Percentiles rank a stretch among this genome's conserved stretches.
phyloP scores from a whole-genome alignment of 2,888 invertebrate genomes.

The Aelia acuminata region DNA sequence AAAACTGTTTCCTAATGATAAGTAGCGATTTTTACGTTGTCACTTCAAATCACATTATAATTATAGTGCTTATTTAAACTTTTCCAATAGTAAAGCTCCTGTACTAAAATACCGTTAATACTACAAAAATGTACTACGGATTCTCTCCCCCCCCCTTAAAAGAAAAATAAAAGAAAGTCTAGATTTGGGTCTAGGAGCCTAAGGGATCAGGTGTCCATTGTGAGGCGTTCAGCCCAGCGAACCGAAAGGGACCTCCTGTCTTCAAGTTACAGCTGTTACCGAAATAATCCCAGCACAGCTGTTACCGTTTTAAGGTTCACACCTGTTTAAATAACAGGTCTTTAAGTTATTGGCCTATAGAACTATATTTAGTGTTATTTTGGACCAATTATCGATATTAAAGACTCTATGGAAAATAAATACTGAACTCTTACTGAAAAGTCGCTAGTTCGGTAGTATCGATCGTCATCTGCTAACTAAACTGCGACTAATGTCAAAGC shows the following conservation, averaged over 20 bases:
- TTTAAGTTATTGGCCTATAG: background rate
- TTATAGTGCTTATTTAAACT: too few relatives aligned
- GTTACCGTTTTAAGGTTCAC: background rate
- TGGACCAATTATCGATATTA: background rate
- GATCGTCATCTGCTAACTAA: too few relatives aligned
- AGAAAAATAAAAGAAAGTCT: background rate
- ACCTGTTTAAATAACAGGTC: background rate
- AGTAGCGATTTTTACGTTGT: too few relatives aligned
- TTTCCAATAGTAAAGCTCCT: too few relatives aligned
- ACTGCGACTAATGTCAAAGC: too few relatives aligned
- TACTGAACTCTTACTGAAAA: too few relatives aligned
- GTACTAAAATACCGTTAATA: too few relatives aligned
- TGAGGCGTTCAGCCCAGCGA: background rate
- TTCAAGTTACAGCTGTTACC: constrained; percentile 15
- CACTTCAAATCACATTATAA: too few relatives aligned
- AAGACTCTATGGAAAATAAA: too few relatives aligned
- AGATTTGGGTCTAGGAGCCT: background rate
- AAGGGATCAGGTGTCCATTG: background rate
- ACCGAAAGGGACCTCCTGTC: background rate
- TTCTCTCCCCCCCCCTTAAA: background rate
- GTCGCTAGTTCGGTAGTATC: too few relatives aligned
- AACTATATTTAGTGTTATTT: background rate
- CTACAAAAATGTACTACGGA: too few relatives aligned
- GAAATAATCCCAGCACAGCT: background rate
- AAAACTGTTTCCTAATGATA: too few relatives aligned